Evolutionary conservation across 2,797 vertebrate species (phyloP).

Genomic region (Anabas testudineus): DNA sequence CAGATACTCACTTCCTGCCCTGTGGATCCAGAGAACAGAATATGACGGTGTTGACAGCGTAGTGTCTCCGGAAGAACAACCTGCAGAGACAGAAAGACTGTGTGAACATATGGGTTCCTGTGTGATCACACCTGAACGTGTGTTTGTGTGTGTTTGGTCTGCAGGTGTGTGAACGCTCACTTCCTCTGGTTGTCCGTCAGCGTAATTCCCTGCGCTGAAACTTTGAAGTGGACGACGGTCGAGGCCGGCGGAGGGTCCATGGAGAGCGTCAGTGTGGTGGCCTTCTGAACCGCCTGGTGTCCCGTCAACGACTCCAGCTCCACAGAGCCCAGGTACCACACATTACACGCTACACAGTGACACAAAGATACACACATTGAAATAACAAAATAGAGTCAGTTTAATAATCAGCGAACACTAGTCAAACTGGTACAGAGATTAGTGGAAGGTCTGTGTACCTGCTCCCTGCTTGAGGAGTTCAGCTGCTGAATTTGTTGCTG

Average conservation of each 20-base stretch:
- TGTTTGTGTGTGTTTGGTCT: constrained; percentile 10
- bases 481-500: constrained; percentile 91
- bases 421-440: constrained; percentile 4
- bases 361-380: background rate
- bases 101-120: constrained; percentile 2
- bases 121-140: constrained; percentile 1
- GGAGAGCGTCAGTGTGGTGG: constrained; percentile 85
- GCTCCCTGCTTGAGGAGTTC: constrained; percentile 97
- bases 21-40: constrained; percentile 96
- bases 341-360: constrained; percentile 89
- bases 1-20: constrained; percentile 91
- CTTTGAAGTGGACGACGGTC: constrained; percentile 97
- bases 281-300: constrained; percentile 94
- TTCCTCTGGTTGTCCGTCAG: constrained; percentile 98
- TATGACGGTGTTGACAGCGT: constrained; percentile 93
- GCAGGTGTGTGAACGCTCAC: constrained; percentile 80
- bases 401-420: background rate
- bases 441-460: constrained; percentile 76
- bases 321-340: constrained; percentile 96
- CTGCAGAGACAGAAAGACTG: constrained; percentile 75
- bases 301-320: constrained; percentile 97
- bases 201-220: constrained; percentile 96
- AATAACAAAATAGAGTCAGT: background rate
- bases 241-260: constrained; percentile 88
- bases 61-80: constrained; percentile 96